Conservation (phyloP, 2,797 vertebrate species). For the Trachurus trachurus region DNA sequence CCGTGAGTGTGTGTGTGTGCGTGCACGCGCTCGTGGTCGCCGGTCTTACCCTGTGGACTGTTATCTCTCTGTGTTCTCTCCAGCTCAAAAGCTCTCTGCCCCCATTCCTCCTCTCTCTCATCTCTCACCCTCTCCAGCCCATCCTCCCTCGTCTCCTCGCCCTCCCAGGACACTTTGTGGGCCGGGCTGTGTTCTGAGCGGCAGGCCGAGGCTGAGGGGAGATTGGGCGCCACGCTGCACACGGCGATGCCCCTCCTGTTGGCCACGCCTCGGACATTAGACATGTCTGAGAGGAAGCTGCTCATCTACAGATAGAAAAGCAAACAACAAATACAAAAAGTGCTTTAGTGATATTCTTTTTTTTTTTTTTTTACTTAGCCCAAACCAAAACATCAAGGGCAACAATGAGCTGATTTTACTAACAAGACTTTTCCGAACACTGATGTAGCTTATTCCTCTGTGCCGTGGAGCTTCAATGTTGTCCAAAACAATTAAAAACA, state of each 20-base stretch:
- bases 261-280: slow-evolving; percentile 86
- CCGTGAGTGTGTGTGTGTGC: background rate
- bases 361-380: background rate
- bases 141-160: slow-evolving; percentile 83
- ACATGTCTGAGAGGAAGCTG: slow-evolving; percentile 92
- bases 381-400: background rate
- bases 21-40: slow-evolving; percentile 1
- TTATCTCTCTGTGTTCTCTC: slow-evolving; percentile 76
- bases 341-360: background rate
- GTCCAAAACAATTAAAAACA: background rate
- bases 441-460: background rate
- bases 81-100: slow-evolving; percentile 79
- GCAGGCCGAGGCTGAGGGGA: slow-evolving; percentile 88
- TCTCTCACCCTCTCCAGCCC: slow-evolving; percentile 69
- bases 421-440: background rate
- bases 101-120: slow-evolving; percentile 81
- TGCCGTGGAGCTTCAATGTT: background rate
- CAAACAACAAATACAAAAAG: slow-evolving; percentile 11
- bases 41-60: slow-evolving; percentile 76
- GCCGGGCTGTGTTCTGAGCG: slow-evolving; percentile 91
- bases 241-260: slow-evolving; percentile 93
- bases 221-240: slow-evolving; percentile 96
- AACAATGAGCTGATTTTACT: background rate
- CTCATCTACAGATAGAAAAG: slow-evolving; percentile 83
- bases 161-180: slow-evolving; percentile 94